These are phyloP conservation scores for Astropecten irregularis DNA, from an alignment of 53 echinoderm and acorn worm genomes.

Conservation along the genomic window DNA sequence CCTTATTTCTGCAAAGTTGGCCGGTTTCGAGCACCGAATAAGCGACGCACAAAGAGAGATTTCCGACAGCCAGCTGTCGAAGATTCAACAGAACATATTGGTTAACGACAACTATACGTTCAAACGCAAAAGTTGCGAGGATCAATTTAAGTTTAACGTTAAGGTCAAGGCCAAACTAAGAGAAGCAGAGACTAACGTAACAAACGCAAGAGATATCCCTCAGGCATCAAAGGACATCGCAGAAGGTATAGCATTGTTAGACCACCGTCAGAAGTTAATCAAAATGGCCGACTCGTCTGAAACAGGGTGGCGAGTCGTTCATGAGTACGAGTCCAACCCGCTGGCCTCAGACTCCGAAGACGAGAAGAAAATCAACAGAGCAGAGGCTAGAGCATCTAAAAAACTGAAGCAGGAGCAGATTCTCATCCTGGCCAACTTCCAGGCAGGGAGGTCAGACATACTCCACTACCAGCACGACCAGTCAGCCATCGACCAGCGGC, in stretches of 20 bases:
- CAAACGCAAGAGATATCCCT: background rate
- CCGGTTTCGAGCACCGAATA: background rate
- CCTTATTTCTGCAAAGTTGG: background rate
- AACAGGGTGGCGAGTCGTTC: background rate
- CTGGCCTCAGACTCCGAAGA: background rate
- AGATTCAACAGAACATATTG: background rate
- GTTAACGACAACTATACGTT: background rate
- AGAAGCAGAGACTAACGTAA: background rate
- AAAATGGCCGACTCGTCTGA: constrained; percentile 4
- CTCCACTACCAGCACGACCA: background rate
- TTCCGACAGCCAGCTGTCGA: background rate
- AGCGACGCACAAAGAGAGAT: background rate
- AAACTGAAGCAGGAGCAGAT: background rate
- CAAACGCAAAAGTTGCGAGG: constrained; percentile 15
- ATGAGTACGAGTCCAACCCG: background rate
- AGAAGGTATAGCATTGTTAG: background rate
- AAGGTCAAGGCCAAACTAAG: background rate
- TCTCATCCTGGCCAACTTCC: background rate
- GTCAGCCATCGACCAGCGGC: background rate
- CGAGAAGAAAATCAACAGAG: background rate
- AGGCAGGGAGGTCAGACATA: no score
- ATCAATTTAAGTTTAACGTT: background rate
- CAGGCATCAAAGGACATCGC: constrained; percentile 15
- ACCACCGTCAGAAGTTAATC: constrained; percentile 1
- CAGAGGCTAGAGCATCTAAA: constrained; percentile 1